These are phyloP conservation scores for Cladorhizidae sp. DNA, from an alignment of 37 sponge, comb jelly and placozoan genomes.

Conservation along the genomic window DNA sequence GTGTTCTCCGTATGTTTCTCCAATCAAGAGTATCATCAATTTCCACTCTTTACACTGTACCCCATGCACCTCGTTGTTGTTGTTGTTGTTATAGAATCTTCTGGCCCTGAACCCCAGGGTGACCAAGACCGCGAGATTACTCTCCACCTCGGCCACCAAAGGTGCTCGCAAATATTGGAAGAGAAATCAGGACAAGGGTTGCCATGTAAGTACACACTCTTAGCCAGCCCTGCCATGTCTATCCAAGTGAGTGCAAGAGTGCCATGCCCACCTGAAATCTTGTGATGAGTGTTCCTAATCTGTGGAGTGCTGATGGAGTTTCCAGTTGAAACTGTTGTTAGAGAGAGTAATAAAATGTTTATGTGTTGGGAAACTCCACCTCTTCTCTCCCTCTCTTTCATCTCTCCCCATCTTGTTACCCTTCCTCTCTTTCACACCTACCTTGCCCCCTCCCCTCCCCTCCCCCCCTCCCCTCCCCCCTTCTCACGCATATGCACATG, in stretches of 20 bases:
- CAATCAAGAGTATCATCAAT: no score
- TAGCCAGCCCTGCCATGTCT: no score
- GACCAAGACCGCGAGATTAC: slow-evolving; percentile 59
- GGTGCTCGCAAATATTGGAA: slow-evolving; percentile 90
- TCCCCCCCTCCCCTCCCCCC: slow-evolving; percentile 9
- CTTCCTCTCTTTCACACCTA: slow-evolving; percentile 3
- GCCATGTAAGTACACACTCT: slow-evolving; percentile 76
- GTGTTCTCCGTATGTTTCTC: no score
- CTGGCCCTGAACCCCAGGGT: slow-evolving; percentile 85
- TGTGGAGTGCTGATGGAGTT: no score
- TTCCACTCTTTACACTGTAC: no score
- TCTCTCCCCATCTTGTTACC: not conserved
- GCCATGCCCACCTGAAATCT: no score
- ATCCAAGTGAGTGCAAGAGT: no score
- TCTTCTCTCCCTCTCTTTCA: no score
- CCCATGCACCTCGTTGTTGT: not conserved
- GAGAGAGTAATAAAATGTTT: no score
- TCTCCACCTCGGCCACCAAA: slow-evolving; percentile 81
- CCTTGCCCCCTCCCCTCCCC: not conserved
- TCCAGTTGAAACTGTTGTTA: no score
- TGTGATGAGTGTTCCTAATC: no score
- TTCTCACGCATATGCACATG: not conserved
- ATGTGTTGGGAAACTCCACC: no score
- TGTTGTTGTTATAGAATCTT: slow-evolving; percentile 52
- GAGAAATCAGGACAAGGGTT: slow-evolving; percentile 84